Base-by-base conservation (phyloP, 2,888 invertebrate species). In the Platycnemis pennipes region DNA sequence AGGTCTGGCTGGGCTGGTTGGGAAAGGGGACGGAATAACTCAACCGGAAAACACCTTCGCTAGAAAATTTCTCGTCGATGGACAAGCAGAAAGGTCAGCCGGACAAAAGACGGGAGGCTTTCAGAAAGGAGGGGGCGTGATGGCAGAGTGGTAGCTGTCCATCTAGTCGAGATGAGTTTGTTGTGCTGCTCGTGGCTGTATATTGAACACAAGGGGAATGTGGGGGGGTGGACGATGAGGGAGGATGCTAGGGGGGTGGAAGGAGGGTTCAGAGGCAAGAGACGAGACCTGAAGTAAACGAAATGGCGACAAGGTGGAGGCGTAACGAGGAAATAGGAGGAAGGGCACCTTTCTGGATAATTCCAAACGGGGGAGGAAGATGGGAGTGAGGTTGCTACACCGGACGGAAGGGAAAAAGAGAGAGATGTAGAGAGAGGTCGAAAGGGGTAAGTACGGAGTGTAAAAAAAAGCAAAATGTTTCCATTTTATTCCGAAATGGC, bases 401-500 rank as follows among this genome's bases (percentile, higher is more conserved):
- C 7, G n/a, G 37, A 77, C 31, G 77, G 16, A 16, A 77, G 0
- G 77, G 37, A 77, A 37, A 37, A 37, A 37, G 63, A 26, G 7
- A 22, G 63, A 4, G n/a, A n/a, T 8, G n/a, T 5, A n/a, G n/a
- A n/a, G n/a, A 7, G n/a, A 37, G 77, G 77, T 77, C 37, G 77
- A 37, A 37, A 77, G 31, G 77, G 77, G 77, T 77, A 77, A 77
- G 77, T 37, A 77, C 31, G 77, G 77, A 77, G 77, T 77, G 77
- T 37, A 77, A 77, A 77, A 77, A 77, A 77, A 77, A 13, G 77
- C 13, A 77, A 37, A 37, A 16, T 7, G 77, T 77, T 77, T 37
- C n/a, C 16, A 77, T 77, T 77, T 77, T 77, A 77, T 77, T 77
- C 77, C 77, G 77, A 77, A 77, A 77, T 77, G 77, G 77, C 77